phyloP scores from a whole-genome alignment of 2,797 vertebrate species.

The Phataginus tricuspis region DNA sequence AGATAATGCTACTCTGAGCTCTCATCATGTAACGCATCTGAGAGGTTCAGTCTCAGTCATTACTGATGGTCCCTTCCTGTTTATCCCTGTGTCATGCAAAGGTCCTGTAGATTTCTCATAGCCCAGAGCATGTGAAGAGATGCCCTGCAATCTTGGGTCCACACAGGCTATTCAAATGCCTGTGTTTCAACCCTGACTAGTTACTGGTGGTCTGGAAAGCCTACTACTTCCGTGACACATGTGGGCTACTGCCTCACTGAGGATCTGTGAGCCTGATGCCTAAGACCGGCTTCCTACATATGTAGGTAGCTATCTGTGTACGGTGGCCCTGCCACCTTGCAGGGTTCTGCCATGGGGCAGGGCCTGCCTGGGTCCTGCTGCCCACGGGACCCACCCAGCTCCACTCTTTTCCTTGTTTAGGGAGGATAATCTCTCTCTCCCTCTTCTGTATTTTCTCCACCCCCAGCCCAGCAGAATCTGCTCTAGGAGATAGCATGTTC shows the following conservation, averaged over 20 bases:
- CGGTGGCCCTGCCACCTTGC: background rate
- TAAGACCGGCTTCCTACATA: background rate
- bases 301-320: background rate
- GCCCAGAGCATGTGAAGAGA: background rate
- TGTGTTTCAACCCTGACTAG: background rate
- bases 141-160: background rate
- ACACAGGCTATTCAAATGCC: background rate
- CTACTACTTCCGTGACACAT: background rate
- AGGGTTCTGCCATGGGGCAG: background rate
- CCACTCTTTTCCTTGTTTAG: background rate
- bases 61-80: background rate
- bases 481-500: background rate
- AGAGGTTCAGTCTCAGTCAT: background rate
- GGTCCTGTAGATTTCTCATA: background rate
- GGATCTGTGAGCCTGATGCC: background rate
- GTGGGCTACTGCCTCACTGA: background rate
- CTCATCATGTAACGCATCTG: background rate
- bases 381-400: background rate
- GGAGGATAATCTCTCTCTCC: background rate
- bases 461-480: background rate
- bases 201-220: background rate
- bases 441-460: background rate
- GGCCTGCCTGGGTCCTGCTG: background rate
- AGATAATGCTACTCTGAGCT: background rate
- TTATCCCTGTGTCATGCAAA: background rate